These are phyloP conservation scores for Manacus vitellinus DNA, from an alignment of 2,113 vertebrate genomes.

Conservation along the genomic window DNA sequence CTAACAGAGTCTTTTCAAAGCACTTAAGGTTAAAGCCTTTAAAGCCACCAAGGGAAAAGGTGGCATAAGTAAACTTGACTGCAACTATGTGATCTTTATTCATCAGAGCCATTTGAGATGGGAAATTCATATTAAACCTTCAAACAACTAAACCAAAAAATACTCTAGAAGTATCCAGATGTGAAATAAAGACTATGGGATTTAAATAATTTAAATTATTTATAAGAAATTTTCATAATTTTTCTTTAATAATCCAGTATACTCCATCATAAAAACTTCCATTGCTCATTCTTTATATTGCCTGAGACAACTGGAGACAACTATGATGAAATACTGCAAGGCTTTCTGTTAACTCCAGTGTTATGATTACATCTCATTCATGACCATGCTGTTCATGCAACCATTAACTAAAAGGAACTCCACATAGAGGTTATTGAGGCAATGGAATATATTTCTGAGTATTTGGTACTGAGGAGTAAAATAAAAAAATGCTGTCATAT, in stretches of 20 bases:
- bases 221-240: background rate
- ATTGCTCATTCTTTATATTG: background rate
- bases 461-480: conserved; percentile 36
- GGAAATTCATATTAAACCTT: background rate
- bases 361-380: background rate
- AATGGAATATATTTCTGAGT: background rate
- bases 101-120: background rate
- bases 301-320: background rate
- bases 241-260: background rate
- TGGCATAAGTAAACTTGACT: background rate
- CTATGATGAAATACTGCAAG: background rate
- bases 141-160: background rate
- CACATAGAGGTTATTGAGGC: background rate
- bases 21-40: background rate
- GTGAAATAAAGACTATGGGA: background rate
- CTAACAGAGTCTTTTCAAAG: background rate
- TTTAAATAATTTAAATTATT: background rate
- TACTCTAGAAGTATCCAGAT: background rate
- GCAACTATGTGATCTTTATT: background rate
- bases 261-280: background rate
- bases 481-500: background rate
- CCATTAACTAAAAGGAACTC: background rate
- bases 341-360: background rate
- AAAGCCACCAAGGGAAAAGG: background rate
- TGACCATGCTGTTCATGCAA: background rate